phyloP scores from a whole-genome alignment of 2,888 invertebrate genomes.

The Drosophila birchii region DNA sequence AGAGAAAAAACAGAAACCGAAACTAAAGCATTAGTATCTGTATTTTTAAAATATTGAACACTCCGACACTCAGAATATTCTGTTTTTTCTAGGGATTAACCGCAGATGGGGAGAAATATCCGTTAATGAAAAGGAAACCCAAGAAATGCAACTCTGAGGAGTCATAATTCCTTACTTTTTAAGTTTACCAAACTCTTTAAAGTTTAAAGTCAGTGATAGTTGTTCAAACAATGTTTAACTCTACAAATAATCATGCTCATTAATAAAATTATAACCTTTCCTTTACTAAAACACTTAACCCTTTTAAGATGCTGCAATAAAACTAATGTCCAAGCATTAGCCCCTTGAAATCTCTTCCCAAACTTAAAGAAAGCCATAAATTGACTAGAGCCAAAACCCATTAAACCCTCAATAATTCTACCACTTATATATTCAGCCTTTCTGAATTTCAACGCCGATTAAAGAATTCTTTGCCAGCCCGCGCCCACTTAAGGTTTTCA shows the following conservation, averaged over 20 bases:
- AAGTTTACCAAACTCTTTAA: not conserved
- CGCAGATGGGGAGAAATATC: constrained; percentile 7
- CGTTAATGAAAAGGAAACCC: constrained; percentile 7
- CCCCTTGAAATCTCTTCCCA: not conserved
- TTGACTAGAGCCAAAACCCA: constrained; percentile 4
- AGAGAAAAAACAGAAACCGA: constrained; percentile 13
- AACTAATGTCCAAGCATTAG: not conserved
- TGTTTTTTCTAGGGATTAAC: constrained; percentile 15
- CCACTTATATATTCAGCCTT: constrained; percentile 17
- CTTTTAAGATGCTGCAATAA: not conserved
- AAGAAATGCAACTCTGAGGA: not conserved
- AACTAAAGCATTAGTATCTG: constrained; percentile 7
- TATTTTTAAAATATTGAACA: constrained; percentile 15
- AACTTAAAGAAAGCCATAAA: constrained; percentile 1
- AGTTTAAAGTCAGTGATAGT: not conserved
- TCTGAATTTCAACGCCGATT: constrained; percentile 22
- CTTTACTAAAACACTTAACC: no score
- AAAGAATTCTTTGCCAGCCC: constrained; percentile 39
- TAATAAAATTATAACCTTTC: not conserved
- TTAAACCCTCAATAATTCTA: constrained; percentile 8
- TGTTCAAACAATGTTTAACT: no score
- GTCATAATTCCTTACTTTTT: not conserved
- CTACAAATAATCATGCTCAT: not conserved
- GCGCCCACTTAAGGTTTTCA: constrained; percentile 45
- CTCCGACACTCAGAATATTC: constrained; percentile 10